Conservation (phyloP, 2,888 invertebrate species). For the Ischnura elegans region DNA sequence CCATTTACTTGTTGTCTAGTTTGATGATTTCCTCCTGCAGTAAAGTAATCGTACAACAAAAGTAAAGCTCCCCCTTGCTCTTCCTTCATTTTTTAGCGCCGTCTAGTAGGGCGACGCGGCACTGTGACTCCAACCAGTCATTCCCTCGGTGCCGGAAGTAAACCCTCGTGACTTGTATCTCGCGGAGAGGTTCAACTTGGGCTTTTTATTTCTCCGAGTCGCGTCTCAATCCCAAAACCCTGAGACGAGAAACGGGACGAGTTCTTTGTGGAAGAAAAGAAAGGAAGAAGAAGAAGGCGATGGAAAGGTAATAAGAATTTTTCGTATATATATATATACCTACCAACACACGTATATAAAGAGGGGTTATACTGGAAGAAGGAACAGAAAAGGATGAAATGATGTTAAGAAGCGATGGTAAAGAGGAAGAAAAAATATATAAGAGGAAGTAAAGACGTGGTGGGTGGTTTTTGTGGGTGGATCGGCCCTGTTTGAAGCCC, state of each 20-base stretch:
- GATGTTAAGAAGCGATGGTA: background rate
- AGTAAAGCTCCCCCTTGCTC: background rate
- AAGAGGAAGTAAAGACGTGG: background rate
- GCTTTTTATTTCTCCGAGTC: background rate
- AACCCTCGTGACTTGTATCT: background rate
- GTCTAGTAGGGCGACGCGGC: background rate
- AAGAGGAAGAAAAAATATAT: background rate
- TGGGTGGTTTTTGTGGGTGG: background rate
- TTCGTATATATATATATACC: background rate
- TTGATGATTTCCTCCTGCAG: background rate
- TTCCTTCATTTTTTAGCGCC: background rate
- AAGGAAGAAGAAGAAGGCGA: background rate
- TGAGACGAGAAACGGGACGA: constrained; percentile 7
- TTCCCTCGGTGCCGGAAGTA: constrained; percentile 26
- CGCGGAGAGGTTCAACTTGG: background rate
- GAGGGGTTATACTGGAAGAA: too few relatives aligned
- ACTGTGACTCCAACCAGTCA: background rate
- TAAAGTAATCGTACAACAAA: background rate
- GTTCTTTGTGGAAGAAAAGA: background rate
- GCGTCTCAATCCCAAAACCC: background rate
- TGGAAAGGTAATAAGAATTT: constrained; percentile 11
- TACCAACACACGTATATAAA: background rate
- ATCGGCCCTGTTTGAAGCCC: background rate
- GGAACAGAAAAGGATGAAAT: background rate
- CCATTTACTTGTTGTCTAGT: background rate